Evolutionary conservation across 2,113 vertebrate genomes (phyloP).

Genomic region (Poeciliopsis prolifica): DNA sequence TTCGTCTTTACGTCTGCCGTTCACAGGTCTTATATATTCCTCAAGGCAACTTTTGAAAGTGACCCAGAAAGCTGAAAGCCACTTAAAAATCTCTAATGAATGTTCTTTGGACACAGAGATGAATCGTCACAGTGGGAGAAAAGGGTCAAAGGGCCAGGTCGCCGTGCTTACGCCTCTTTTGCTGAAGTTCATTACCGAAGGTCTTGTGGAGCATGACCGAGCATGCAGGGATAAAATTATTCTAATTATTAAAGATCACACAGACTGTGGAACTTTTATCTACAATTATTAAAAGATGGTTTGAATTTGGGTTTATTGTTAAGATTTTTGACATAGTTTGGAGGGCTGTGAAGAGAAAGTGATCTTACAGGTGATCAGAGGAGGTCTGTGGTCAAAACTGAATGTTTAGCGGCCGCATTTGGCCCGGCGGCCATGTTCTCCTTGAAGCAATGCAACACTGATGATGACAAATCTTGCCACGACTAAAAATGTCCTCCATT

Average conservation of each 20-base stretch:
- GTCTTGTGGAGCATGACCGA: conserved; percentile 55
- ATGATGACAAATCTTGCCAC: neutral
- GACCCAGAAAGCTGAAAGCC: conserved; percentile 67
- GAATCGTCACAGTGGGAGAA: conserved; percentile 40
- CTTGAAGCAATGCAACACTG: no score
- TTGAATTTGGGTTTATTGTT: neutral
- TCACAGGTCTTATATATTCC: conserved; percentile 68
- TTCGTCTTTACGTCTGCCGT: neutral
- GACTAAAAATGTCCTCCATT: conserved; percentile 12
- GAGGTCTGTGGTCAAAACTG: neutral
- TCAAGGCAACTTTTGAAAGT: conserved; percentile 54
- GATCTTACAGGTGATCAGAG: neutral
- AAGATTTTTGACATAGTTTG: neutral
- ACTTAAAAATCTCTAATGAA: conserved; percentile 74
- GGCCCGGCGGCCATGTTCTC: neutral
- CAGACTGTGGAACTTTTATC: conserved; percentile 1
- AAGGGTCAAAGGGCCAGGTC: conserved; percentile 53
- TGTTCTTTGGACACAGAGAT: conserved; percentile 40
- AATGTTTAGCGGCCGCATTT: conserved; percentile 4
- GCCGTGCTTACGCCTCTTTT: conserved; percentile 6
- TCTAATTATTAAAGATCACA: conserved; percentile 11
- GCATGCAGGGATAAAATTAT: conserved; percentile 30
- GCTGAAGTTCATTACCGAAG: conserved; percentile 47
- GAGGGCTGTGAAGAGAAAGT: neutral
- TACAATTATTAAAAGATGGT: neutral